These are phyloP conservation scores for Ceryle rudis DNA, from an alignment of 2,797 vertebrate species.

Conservation along the genomic window DNA sequence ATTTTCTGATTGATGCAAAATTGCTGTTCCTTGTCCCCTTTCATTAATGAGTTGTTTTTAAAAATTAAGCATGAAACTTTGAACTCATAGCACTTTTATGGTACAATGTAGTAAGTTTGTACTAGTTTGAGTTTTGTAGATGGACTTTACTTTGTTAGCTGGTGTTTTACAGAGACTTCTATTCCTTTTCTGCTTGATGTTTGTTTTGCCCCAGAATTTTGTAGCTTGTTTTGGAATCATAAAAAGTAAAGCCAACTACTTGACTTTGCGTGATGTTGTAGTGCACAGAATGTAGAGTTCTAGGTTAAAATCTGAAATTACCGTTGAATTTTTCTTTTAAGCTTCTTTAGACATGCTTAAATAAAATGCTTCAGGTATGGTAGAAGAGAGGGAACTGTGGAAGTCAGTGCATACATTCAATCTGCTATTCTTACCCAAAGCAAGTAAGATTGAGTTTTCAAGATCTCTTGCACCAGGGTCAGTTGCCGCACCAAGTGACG, in stretches of 20 bases:
- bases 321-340: background rate
- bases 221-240: background rate
- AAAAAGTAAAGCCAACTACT: background rate
- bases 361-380: background rate
- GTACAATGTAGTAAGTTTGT: background rate
- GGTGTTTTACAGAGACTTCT: background rate
- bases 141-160: background rate
- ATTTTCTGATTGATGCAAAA: background rate
- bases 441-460: background rate
- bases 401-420: background rate
- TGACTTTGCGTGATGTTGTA: background rate
- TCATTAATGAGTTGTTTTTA: background rate
- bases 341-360: background rate
- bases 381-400: background rate
- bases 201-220: background rate
- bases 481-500: background rate
- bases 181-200: background rate
- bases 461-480: background rate
- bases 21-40: background rate
- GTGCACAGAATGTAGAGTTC: background rate
- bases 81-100: background rate
- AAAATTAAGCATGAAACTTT: background rate
- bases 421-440: background rate
- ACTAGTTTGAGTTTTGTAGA: background rate
- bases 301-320: background rate